Conservation (phyloP, 2,797 vertebrate species). For the Buphagus erythrorhynchus region DNA sequence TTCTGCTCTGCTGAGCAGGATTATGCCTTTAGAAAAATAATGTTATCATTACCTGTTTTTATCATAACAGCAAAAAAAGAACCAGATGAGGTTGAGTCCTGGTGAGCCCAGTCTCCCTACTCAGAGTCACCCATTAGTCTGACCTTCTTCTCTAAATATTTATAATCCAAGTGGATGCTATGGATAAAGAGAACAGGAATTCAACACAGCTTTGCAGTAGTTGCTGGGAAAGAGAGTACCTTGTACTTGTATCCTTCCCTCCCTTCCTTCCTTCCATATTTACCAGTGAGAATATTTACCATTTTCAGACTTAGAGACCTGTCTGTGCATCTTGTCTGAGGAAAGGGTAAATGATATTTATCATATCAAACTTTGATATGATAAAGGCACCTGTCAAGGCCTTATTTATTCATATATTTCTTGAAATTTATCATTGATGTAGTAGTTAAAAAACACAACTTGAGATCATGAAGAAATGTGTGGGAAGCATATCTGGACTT, state of each 20-base stretch:
- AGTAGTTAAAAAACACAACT: conserved; percentile 10
- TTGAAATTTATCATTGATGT: background rate
- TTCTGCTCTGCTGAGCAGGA: background rate
- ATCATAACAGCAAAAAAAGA: background rate
- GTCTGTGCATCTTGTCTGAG: background rate
- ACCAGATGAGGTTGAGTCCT: background rate
- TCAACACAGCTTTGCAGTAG: background rate
- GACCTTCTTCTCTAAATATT: background rate
- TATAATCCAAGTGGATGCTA: background rate
- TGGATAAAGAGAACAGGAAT: background rate
- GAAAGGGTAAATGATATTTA: background rate
- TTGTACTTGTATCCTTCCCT: background rate
- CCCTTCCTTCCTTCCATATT: background rate
- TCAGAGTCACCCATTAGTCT: background rate
- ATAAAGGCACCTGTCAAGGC: background rate
- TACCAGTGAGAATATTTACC: background rate
- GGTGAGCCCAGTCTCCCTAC: background rate
- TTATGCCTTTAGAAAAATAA: background rate
- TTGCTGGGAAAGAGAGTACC: background rate
- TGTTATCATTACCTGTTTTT: background rate
- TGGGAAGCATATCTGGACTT: conserved; percentile 38
- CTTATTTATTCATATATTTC: background rate
- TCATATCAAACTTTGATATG: background rate
- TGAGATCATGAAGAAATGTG: conserved; percentile 1
- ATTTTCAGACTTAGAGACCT: background rate